Conservation (phyloP, 2,113 vertebrate species). For the Smithornis capensis region DNA sequence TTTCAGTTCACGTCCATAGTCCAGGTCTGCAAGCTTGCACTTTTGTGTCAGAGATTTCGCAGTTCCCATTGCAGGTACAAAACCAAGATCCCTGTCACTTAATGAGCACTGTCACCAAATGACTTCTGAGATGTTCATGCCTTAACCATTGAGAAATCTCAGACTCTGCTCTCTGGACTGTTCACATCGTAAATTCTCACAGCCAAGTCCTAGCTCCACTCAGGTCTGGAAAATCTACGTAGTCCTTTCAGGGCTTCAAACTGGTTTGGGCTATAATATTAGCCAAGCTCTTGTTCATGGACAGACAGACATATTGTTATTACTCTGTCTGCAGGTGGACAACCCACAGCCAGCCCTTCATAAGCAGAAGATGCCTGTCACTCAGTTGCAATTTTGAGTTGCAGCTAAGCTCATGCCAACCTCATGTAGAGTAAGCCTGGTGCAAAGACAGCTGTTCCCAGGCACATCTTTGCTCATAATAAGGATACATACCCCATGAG, state of each 20-base stretch:
- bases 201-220: neutral
- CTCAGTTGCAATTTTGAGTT: neutral
- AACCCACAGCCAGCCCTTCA: fast-evolving
- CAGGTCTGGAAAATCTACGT: neutral
- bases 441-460: neutral
- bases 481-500: neutral
- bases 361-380: neutral
- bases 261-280: neutral
- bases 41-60: neutral
- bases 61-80: neutral
- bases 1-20: neutral
- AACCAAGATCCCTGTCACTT: neutral
- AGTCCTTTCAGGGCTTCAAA: neutral
- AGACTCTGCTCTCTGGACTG: neutral
- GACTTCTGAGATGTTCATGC: fast-evolving
- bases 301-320: neutral
- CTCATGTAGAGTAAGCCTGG: neutral
- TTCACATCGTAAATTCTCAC: neutral
- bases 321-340: neutral
- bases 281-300: neutral
- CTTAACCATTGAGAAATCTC: neutral
- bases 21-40: neutral
- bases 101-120: neutral
- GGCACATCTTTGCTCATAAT: neutral
- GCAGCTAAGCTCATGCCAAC: neutral